Evolutionary conservation across 2,888 invertebrate species (phyloP).

Genomic region (Drosophila fulvimacula): DNA sequence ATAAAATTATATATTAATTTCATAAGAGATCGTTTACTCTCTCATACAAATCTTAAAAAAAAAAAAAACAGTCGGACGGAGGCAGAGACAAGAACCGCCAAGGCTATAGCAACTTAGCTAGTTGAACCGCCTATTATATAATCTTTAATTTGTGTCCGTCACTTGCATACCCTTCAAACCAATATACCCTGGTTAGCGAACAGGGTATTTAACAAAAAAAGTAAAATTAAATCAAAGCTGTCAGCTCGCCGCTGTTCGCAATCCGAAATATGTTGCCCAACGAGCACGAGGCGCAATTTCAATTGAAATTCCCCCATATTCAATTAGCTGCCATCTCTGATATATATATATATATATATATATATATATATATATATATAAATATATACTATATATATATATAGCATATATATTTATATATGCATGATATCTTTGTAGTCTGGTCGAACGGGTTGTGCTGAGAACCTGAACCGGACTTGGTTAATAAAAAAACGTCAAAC

Average conservation of each 20-base stretch:
- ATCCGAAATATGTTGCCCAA: conserved; percentile 30
- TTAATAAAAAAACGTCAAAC: conserved; percentile 14
- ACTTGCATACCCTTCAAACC: neutral
- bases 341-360: conserved; percentile 1
- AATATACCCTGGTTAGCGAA: neutral
- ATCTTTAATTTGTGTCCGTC: too few relatives aligned
- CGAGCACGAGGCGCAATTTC: conserved; percentile 41
- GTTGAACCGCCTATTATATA: too few relatives aligned
- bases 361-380: conserved; percentile 4
- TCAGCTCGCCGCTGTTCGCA: neutral
- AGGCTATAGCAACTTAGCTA: neutral
- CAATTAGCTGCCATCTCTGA: conserved; percentile 24
- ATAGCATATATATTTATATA: neutral
- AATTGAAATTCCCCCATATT: conserved; percentile 32
- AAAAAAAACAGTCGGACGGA: too few relatives aligned
- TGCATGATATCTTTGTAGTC: conserved; percentile 39
- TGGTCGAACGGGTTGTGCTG: conserved; percentile 53
- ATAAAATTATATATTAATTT: too few relatives aligned
- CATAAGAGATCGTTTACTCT: too few relatives aligned
- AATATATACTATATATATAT: neutral
- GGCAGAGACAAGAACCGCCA: neutral
- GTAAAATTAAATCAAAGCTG: neutral
- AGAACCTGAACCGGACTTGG: conserved; percentile 55
- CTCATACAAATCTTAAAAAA: too few relatives aligned
- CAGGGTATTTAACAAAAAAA: neutral